Evolutionary conservation across 2,888 invertebrate species (phyloP), one percentile per base, ranked within the genome.

Genomic region (Pandemis heparana): DNA sequence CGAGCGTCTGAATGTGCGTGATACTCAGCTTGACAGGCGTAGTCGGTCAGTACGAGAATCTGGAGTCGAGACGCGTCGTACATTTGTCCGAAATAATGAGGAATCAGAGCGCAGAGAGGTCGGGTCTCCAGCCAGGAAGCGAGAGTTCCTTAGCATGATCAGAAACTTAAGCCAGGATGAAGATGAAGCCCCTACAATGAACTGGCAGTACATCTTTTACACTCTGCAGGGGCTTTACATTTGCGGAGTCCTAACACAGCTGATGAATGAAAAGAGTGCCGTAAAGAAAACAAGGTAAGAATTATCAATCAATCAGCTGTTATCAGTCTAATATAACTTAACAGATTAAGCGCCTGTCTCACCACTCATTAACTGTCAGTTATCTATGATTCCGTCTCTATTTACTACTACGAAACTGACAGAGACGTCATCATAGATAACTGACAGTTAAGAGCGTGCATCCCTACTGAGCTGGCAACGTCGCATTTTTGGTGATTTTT

Each of bases 171-270:
- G 53, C n/a, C 67, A 79, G 14, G 39, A 76, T 10, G 77, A 79
- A 69, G 76, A 76, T 23, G 65, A 77, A 60, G 63, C 76, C 16
- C 18, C 64, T 38, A 64, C 46, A 10, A 77, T 79, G 48, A 87
- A 82, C 73, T 91, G 89, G 92, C 87, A 89, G 78, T 85, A 87
- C 70, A 60, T 90, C n/a, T 82, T 93, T 64, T 92, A 90, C 76
- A 84, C 87, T 14, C 61, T 93, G 67, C 92, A 93, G 82, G 89
- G 81, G 12, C 82, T 89, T 60, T 94, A 94, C 76, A 72, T 92
- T 38, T 84, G 87, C 75, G 82, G 87, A 6, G 76, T 92, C 6
- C 71, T 92, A 51, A 77, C 85, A 71, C 88, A 91, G 72, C 77
- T 87, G 77, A 64, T 87, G 70, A 79, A 81, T 32, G 82, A 84